Percentiles rank a stretch among this genome's conserved stretches.
phyloP scores from a whole-genome alignment of 2,113 vertebrate genomes.

The Misgurnus mizolepis region DNA sequence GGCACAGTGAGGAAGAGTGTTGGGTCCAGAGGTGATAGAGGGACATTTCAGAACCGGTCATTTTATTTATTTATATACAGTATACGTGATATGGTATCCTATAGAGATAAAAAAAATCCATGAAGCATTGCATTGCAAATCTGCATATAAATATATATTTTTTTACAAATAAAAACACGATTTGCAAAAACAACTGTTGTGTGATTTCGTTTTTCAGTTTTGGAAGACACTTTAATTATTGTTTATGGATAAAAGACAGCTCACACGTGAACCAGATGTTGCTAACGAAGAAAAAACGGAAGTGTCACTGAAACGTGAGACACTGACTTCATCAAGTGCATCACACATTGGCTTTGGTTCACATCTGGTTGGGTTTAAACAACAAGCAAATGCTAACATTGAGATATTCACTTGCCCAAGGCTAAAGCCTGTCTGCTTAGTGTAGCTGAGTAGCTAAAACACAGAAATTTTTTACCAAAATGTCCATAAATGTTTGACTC shows the following conservation, averaged over 20 bases:
- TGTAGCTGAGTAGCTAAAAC: neutral
- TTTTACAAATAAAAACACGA: neutral
- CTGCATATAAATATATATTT: neutral
- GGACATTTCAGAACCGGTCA: neutral
- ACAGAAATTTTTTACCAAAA: neutral
- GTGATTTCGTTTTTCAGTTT: neutral
- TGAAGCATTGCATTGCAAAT: neutral
- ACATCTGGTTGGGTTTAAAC: neutral
- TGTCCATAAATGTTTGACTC: neutral
- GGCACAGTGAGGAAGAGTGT: conserved; percentile 15
- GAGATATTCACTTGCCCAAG: neutral
- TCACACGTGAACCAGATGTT: neutral
- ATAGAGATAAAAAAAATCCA: neutral
- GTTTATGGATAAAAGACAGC: neutral
- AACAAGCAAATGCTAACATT: neutral
- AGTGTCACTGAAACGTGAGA: neutral
- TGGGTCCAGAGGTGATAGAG: conserved; percentile 10
- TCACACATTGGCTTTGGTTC: neutral
- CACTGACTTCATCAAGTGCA: neutral
- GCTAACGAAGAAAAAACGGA: neutral
- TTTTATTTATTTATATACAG: neutral
- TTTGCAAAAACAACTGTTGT: neutral
- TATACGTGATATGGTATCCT: neutral
- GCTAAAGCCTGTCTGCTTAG: conserved; percentile 19
- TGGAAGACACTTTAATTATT: neutral